Evolutionary conservation across 37 sponge, comb jelly and placozoan genomes (phyloP).

Genomic region (Beroe forskalii): DNA sequence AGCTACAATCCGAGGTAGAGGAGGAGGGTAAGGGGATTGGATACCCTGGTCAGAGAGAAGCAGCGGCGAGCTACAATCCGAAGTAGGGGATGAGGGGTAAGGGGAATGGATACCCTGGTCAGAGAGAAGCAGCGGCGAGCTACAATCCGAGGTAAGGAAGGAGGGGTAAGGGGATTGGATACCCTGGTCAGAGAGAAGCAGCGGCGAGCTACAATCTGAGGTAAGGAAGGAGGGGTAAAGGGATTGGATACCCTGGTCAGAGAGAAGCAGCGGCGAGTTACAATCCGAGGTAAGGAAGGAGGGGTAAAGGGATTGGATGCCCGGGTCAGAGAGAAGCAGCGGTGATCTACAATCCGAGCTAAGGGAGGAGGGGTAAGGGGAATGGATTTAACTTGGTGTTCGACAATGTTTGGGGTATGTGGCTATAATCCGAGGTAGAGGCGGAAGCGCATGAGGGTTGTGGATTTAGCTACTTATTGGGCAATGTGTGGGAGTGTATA

Average conservation of each 20-base stretch:
- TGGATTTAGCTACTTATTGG: too few relatives aligned
- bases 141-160: conserved; percentile 4
- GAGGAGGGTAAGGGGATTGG: too few relatives aligned
- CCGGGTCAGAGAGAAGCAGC: conserved; percentile 73
- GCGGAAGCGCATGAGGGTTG: too few relatives aligned
- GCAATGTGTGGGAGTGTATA: too few relatives aligned
- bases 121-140: conserved; percentile 68
- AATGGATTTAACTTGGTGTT: conserved; percentile 80
- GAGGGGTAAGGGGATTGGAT: conserved; percentile 72
- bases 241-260: conserved; percentile 85
- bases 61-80: too few relatives aligned
- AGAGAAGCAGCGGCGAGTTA: conserved; percentile 68
- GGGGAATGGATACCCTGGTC: conserved; percentile 87
- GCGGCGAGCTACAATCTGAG: conserved; percentile 5
- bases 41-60: too few relatives aligned
- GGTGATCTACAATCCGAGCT: conserved; percentile 4
- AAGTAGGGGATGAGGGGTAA: too few relatives aligned
- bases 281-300: conserved; percentile 3
- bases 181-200: conserved; percentile 75
- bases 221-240: background rate
- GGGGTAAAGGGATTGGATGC: conserved; percentile 75
- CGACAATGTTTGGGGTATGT: conserved; percentile 68
- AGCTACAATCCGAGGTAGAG: conserved; percentile 15
- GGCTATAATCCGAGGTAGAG: conserved; percentile 25
- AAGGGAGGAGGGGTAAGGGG: too few relatives aligned